A percentile compares a stretch with the other conserved stretches of the same genome.
Evolutionary conservation across 2,888 invertebrate genomes (phyloP).

Genomic region (Eubasilissa splendida): DNA sequence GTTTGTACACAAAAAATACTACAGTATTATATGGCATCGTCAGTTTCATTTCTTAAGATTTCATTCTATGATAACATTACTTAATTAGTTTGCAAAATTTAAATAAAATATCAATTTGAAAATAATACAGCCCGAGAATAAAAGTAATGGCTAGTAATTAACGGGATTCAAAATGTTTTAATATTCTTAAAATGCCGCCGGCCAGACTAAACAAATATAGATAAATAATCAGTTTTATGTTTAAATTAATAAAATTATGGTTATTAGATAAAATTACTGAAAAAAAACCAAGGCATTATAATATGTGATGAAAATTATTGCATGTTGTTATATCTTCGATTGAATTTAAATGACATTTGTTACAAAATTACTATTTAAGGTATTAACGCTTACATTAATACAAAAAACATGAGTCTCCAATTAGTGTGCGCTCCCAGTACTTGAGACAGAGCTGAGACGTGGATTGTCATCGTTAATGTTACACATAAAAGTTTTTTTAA

Average conservation of each 20-base stretch:
- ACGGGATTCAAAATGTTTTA: background rate
- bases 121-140: conserved; percentile 17
- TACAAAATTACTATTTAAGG: too few relatives aligned
- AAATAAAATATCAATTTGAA: conserved; percentile 10
- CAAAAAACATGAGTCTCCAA: too few relatives aligned
- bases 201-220: conserved; percentile 22
- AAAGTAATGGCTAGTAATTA: conserved; percentile 21
- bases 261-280: conserved; percentile 5
- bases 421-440: too few relatives aligned
- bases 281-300: background rate
- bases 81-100: conserved; percentile 6
- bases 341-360: too few relatives aligned
- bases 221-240: conserved; percentile 16
- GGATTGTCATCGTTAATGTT: too few relatives aligned
- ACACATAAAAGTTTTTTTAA: too few relatives aligned
- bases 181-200: background rate
- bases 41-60: background rate
- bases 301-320: too few relatives aligned
- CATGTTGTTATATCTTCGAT: too few relatives aligned
- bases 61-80: background rate
- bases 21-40: too few relatives aligned
- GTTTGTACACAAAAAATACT: too few relatives aligned
- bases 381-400: too few relatives aligned
- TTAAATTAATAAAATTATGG: conserved; percentile 3
- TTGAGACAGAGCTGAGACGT: too few relatives aligned